Evolutionary conservation across 2,113 vertebrate species (phyloP).

Genomic region (Cricetomys ansorgei): DNA sequence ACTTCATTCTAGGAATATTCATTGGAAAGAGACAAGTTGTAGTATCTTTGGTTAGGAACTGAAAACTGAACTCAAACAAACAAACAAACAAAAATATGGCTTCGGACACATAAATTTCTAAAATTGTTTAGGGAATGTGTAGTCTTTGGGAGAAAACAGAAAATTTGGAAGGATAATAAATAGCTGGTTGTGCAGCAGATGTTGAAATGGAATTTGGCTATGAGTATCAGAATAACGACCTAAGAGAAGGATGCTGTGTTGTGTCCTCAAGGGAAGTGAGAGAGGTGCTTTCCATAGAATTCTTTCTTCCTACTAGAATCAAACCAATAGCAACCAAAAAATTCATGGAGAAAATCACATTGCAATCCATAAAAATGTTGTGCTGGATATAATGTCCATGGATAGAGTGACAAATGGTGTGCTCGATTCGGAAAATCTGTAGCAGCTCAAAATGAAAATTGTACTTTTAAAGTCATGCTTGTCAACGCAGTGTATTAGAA

Average conservation of each 20-base stretch:
- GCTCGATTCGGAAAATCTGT: background rate
- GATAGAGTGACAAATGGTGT: background rate
- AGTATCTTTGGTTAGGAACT: slow-evolving; percentile 22
- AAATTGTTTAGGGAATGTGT: background rate
- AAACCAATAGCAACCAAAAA: background rate
- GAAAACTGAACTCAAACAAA: background rate
- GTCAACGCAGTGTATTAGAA: background rate
- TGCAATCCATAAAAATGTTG: background rate
- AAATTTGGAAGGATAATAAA: background rate
- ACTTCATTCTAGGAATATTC: background rate
- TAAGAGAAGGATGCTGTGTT: background rate
- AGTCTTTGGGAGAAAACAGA: background rate
- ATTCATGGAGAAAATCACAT: background rate
- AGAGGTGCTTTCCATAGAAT: background rate
- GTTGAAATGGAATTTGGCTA: background rate
- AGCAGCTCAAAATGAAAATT: background rate
- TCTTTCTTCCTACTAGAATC: background rate
- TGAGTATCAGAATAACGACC: slow-evolving; percentile 15
- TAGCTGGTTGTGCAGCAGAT: background rate
- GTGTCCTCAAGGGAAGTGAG: background rate
- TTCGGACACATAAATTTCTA: background rate
- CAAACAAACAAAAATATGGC: background rate
- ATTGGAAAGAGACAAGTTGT: background rate
- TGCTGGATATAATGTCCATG: background rate
- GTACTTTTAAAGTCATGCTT: background rate